Base-by-base conservation (phyloP, 2,113 vertebrate species). In the Calonectris borealis region DNA sequence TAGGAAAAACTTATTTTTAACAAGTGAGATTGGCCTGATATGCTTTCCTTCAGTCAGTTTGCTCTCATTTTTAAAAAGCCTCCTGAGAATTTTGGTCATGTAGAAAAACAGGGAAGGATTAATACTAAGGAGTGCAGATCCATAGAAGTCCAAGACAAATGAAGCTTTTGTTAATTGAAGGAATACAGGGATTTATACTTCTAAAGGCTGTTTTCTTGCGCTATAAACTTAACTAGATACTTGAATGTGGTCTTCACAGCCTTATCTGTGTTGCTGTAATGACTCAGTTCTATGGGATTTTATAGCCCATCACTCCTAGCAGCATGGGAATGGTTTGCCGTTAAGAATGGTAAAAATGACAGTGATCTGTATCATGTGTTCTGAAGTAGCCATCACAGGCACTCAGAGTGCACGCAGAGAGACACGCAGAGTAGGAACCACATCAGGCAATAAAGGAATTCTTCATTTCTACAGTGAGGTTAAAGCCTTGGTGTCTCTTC, bases 321-420 rank as follows among this genome's bases (percentile, higher is more conserved):
- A 87, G 21, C 49, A 38, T n/a, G 52, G 55, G 14, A 82, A 52
- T 31, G 4, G 46, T 83, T 93, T 80, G 31, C 20, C 31, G 18
- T 44, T 38, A 70, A 61, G 17, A 81, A 29, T 4, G 9, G 10
- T 65, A 85, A 92, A 92, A 94, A 82, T 36, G 17, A 19, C 19
- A 64, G 22, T 6, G 8, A 52, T 51, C 46, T 62, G 21, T 54
- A 49, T 36, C 26, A 24, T n/a, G 18, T 34, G 38, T 69, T 58
- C 44, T 88, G 80, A 81, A 85, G 40, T 6, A 36, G 34, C 21
- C 40, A 44, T 48, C n/a, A 17, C 13, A 44, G 40, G 31, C 17
- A 20, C 75, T 69, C 0, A 0, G 18, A 58, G n/a, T n/a, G n/a
- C 42, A 85, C 36, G 24, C 20, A 44, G 29, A 70, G 42, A n/a